Evolutionary conservation across 2,797 vertebrate genomes (phyloP), one percentile per base, ranked within the genome.

Genomic region (Sebastes wilsoni): DNA sequence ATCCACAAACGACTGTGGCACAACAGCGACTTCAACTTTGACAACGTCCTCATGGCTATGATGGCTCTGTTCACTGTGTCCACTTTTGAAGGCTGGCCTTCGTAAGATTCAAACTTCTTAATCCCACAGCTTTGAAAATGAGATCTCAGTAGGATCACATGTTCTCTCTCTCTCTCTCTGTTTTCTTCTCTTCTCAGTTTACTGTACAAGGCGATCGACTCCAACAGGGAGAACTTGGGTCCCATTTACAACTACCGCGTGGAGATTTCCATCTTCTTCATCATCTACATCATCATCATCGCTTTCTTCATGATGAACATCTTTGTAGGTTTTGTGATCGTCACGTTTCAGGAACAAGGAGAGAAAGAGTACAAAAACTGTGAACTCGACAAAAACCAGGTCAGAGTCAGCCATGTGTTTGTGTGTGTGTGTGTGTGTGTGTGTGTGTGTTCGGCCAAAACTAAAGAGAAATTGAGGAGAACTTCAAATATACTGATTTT

Each of bases 251-350:
- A 99, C 96, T 96, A 99, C 54, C 97, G 99, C 0, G 97, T 99
- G 91, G 99, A 99, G 93, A 99, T 99, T 83, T 99, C 98, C 8
- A 98, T 99, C 92, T 99, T 99, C 92, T 99, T 99, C 94, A 99
- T 99, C 94, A 98, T 99, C 94, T 99, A 99, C 94, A 99, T 99
- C 94, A 99, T 99, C 95, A 99, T 99, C 88, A 99, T 99, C 8
- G 99, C 99, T 71, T 99, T 99, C 95, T 99, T 99, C 90, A 99
- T 99, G 99, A 99, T 99, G 99, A 99, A 99, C 94, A 99, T 99
- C 96, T 99, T 99, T 27, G 99, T 99, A 88, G 99, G 99, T 95
- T 99, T 99, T 75, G 99, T 99, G 84, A 99, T 99, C 71, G 98
- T 99, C 87, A 99, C 99, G 0, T 99, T 99, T 92, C 99, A 99